Evolutionary conservation across 2,113 vertebrate species (phyloP).

Genomic region (Prolemur simus): DNA sequence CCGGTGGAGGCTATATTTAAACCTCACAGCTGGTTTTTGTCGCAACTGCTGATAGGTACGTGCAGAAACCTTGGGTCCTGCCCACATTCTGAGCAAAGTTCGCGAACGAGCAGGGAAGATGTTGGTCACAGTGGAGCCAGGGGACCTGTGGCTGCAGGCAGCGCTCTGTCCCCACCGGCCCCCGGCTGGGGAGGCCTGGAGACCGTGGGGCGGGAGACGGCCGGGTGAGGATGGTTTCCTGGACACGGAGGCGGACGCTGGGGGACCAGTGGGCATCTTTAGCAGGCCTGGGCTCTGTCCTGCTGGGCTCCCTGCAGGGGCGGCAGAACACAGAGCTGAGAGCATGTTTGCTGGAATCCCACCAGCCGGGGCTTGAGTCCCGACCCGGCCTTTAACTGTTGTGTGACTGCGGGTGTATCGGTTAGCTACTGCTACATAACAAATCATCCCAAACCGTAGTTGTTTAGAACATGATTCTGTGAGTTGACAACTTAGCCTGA

Average conservation of each 20-base stretch:
- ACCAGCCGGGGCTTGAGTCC: neutral
- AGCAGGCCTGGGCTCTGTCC: neutral
- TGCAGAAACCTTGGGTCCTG: neutral
- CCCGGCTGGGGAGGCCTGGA: neutral
- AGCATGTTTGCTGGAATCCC: neutral
- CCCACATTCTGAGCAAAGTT: neutral
- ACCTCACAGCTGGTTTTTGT: constrained; percentile 76
- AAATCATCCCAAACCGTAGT: neutral
- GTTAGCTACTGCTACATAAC: neutral
- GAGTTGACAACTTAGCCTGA: neutral
- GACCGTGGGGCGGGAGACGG: accelerated
- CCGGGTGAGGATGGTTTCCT: neutral
- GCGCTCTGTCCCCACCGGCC: neutral
- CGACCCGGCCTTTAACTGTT: neutral
- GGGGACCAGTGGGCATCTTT: neutral
- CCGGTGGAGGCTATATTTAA: constrained; percentile 77
- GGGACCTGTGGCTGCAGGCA: neutral
- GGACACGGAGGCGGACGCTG: neutral
- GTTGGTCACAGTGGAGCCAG: no score
- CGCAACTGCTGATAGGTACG: constrained; percentile 4
- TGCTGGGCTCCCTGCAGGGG: no score
- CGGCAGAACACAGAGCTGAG: neutral
- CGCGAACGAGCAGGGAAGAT: no score
- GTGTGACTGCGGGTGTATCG: no score
- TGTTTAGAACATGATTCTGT: neutral